Percentiles rank a stretch among this genome's conserved stretches.
Conservation (phyloP, 35 echinoderm and acorn worm species). For the Apostichopus parvimensis region DNA sequence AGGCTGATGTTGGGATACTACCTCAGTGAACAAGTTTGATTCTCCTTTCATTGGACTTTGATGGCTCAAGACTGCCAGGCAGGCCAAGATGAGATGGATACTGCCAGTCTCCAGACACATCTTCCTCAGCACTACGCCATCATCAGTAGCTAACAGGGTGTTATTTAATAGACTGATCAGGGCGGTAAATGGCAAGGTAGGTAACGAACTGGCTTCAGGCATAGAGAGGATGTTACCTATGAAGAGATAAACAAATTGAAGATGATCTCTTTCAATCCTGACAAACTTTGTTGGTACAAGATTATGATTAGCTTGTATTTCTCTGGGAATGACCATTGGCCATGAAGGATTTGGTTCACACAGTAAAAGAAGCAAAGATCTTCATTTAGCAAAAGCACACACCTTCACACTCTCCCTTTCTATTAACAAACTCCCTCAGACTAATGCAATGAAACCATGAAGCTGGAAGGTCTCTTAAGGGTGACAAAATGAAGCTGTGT, state of each 20-base stretch:
- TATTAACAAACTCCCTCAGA: too few relatives aligned
- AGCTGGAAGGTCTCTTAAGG: neutral
- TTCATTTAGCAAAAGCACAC: too few relatives aligned
- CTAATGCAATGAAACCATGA: too few relatives aligned
- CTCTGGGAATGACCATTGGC: too few relatives aligned
- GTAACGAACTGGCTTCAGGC: conserved; percentile 71
- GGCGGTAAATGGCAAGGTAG: conserved; percentile 93
- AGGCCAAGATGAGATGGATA: conserved; percentile 88
- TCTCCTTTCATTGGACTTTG: conserved; percentile 65
- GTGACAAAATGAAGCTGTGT: neutral
- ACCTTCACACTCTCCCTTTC: too few relatives aligned
- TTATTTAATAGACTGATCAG: conserved; percentile 92
- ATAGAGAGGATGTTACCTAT: conserved; percentile 88
- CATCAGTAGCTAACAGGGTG: conserved; percentile 95
- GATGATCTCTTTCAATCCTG: neutral
- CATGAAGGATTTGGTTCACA: too few relatives aligned
- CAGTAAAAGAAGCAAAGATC: too few relatives aligned
- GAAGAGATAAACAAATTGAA: neutral
- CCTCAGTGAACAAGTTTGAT: conserved; percentile 59
- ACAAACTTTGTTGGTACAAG: neutral
- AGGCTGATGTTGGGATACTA: neutral
- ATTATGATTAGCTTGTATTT: too few relatives aligned
- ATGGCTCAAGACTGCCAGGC: conserved; percentile 89
- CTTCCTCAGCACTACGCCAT: conserved; percentile 87
- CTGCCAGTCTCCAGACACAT: conserved; percentile 94